A percentile compares a stretch with the other conserved stretches of the same genome.
phyloP scores from a whole-genome alignment of 2,797 vertebrate genomes.

The Pangasius larnaudii region DNA sequence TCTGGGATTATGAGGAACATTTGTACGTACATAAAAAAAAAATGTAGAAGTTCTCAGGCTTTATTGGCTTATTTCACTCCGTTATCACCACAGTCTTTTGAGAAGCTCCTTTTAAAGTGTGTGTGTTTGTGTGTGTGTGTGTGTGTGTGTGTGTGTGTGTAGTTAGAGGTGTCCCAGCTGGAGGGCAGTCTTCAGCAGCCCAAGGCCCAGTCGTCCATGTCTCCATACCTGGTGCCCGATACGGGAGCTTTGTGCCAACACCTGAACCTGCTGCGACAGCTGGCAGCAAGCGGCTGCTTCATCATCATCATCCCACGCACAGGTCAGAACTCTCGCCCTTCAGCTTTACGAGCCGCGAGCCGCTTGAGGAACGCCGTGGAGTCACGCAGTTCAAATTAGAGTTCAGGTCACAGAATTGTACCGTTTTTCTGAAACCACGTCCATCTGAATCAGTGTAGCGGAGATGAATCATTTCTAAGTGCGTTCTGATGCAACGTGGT shows the following conservation, averaged over 20 bases:
- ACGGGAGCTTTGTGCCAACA: conserved; percentile 93
- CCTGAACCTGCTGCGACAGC: conserved; percentile 85
- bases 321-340: conserved; percentile 71
- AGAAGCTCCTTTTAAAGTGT: not conserved
- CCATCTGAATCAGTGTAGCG: not conserved
- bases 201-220: conserved; percentile 94
- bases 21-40: not conserved
- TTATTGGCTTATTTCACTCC: not conserved
- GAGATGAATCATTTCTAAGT: not conserved
- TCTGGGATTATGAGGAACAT: not conserved
- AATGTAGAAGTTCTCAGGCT: not conserved
- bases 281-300: conserved; percentile 91
- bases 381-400: not conserved
- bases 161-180: conserved; percentile 97
- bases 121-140: conserved; percentile 19
- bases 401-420: not conserved
- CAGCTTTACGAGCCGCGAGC: not conserved
- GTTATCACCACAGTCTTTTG: not conserved
- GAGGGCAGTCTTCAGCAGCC: conserved; percentile 98
- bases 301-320: conserved; percentile 96
- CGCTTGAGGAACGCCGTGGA: not conserved
- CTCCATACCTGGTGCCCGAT: conserved; percentile 95
- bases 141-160: conserved; percentile 40
- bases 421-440: not conserved
- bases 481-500: not conserved